Evolutionary conservation across 2,888 invertebrate genomes (phyloP).

Genomic region (Dinocampus coccinellae): DNA sequence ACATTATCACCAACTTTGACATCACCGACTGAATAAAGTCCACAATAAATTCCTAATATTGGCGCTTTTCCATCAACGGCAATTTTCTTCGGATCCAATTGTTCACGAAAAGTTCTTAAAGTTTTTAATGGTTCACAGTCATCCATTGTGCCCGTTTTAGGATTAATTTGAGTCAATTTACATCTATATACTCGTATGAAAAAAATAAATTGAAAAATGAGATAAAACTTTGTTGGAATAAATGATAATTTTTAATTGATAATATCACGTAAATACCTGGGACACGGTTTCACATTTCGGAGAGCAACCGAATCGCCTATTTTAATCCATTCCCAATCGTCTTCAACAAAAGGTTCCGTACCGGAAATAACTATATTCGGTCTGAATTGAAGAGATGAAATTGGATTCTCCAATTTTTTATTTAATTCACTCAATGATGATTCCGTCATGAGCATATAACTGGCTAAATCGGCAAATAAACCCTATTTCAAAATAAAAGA

Average conservation of each 20-base stretch:
- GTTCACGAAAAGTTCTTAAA: conserved; percentile 67
- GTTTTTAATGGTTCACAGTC: conserved; percentile 72
- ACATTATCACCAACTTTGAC: conserved; percentile 72
- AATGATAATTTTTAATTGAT: background rate
- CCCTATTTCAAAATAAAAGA: conserved; percentile 61
- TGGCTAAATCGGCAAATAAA: conserved; percentile 71
- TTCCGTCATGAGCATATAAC: conserved; percentile 72
- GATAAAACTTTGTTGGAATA: too few relatives aligned
- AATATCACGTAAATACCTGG: conserved; percentile 66
- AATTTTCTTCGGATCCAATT: conserved; percentile 47
- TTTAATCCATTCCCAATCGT: conserved; percentile 73
- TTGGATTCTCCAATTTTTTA: conserved; percentile 65
- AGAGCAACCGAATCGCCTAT: conserved; percentile 71
- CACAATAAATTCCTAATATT: conserved; percentile 71
- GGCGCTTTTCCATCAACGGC: conserved; percentile 65
- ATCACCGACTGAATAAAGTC: conserved; percentile 68
- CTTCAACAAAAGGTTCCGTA: conserved; percentile 70
- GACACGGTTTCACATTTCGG: conserved; percentile 72
- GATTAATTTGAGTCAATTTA: conserved; percentile 69
- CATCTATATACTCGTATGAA: too few relatives aligned
- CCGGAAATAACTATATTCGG: conserved; percentile 73
- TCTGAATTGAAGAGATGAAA: conserved; percentile 71
- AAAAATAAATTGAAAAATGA: conserved; percentile 23
- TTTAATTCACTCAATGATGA: conserved; percentile 72
- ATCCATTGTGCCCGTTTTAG: conserved; percentile 69